Conservation (phyloP, 2,797 vertebrate genomes). For the Melopsittacus undulatus region DNA sequence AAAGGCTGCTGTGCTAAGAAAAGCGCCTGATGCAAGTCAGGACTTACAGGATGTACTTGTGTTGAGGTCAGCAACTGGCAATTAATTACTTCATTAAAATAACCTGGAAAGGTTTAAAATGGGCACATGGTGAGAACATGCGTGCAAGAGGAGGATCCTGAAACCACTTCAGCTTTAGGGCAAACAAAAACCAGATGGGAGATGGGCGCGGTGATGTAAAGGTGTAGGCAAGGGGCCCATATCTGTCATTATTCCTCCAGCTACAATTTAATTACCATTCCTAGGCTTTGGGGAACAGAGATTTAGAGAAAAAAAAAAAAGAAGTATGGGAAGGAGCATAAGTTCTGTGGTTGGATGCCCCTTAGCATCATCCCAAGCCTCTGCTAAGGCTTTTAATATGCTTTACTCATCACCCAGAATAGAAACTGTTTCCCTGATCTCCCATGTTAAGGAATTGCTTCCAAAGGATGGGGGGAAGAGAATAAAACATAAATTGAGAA, state of each 20-base stretch:
- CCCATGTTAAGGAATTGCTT: not conserved
- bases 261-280: conserved; percentile 24
- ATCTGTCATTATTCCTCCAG: conserved; percentile 36
- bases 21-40: conserved; percentile 22
- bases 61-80: conserved; percentile 10
- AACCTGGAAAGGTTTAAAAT: conserved; percentile 34
- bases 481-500: not conserved
- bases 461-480: not conserved
- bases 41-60: conserved; percentile 5
- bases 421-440: not conserved
- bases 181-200: conserved; percentile 50
- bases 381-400: not conserved
- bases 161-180: conserved; percentile 31
- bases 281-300: not conserved
- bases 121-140: not conserved
- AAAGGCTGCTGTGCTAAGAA: not conserved
- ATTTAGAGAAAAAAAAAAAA: not conserved
- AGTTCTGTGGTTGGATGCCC: not conserved
- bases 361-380: not conserved
- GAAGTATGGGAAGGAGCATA: not conserved
- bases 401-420: not conserved
- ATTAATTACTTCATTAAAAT: conserved; percentile 29
- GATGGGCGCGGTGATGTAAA: conserved; percentile 14
- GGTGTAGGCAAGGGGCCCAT: not conserved
- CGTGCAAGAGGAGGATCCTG: not conserved